Percentiles rank a stretch among this genome's conserved stretches.
Conservation (phyloP, 1,140 invertebrate genomes). For the Hylyphantes graminicola region DNA sequence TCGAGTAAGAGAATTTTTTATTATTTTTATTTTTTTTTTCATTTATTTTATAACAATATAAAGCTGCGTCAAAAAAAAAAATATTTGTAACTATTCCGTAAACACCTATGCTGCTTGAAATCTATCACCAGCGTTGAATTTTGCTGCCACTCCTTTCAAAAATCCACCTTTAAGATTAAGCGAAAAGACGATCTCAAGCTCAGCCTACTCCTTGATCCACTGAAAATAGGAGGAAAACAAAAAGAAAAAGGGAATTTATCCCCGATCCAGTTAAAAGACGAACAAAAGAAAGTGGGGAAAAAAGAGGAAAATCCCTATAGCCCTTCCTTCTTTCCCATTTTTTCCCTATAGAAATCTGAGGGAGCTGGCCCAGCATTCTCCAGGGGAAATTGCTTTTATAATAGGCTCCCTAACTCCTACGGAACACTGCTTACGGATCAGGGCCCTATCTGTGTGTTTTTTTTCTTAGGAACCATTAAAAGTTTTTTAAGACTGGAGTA, state of each 20-base stretch:
- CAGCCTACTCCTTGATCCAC: constrained; percentile 46
- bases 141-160: too few species aligned
- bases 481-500: constrained; percentile 29
- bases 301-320: constrained; percentile 4
- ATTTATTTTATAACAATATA: too few species aligned
- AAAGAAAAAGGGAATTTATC: constrained; percentile 26
- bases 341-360: neutral
- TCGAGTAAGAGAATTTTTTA: too few species aligned
- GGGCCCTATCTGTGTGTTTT: neutral
- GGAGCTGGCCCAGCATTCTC: constrained; percentile 29
- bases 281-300: constrained; percentile 9
- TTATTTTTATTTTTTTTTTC: too few species aligned
- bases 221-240: constrained; percentile 41
- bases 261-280: constrained; percentile 54
- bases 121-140: too few species aligned
- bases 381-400: constrained; percentile 51
- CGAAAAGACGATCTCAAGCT: too few species aligned
- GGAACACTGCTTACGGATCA: constrained; percentile 43
- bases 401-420: constrained; percentile 33
- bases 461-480: constrained; percentile 36
- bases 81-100: too few species aligned
- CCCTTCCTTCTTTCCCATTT: constrained; percentile 4
- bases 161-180: too few species aligned
- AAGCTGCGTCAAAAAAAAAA: too few species aligned
- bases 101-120: too few species aligned